These are phyloP conservation scores for Saxicola maurus DNA, from an alignment of 2,797 vertebrate species.

Conservation along the genomic window DNA sequence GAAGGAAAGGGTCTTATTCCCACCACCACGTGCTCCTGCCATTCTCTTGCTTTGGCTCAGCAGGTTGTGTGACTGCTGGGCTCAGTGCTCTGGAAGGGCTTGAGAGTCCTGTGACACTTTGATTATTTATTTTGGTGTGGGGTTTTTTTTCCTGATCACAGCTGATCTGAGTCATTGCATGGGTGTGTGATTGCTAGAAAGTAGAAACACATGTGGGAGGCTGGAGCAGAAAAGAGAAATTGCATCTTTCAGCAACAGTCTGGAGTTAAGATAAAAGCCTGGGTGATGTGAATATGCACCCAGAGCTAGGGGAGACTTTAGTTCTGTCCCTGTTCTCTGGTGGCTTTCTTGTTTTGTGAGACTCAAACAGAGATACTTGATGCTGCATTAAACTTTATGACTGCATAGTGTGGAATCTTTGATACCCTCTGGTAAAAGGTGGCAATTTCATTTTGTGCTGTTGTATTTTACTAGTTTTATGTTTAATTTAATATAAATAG, in stretches of 20 bases:
- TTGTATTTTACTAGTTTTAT: not conserved
- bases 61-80: rapidly evolving
- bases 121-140: not conserved
- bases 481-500: not conserved
- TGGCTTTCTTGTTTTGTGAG: not conserved
- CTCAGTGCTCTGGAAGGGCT: not conserved
- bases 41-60: not conserved
- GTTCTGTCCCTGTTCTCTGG: not conserved
- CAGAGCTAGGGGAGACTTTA: not conserved
- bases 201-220: not conserved
- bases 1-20: not conserved
- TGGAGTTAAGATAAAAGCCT: not conserved
- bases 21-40: rapidly evolving
- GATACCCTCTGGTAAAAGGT: not conserved
- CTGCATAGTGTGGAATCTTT: not conserved
- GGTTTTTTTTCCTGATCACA: not conserved
- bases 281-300: not conserved
- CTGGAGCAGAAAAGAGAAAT: not conserved
- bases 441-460: not conserved
- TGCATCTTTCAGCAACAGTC: not conserved
- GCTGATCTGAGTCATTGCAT: not conserved
- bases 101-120: not conserved
- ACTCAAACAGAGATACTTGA: not conserved
- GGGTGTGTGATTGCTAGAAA: not conserved
- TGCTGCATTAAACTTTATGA: not conserved